phyloP scores from a whole-genome alignment of 2,888 invertebrate species.

The Ornithoptera alexandrae region DNA sequence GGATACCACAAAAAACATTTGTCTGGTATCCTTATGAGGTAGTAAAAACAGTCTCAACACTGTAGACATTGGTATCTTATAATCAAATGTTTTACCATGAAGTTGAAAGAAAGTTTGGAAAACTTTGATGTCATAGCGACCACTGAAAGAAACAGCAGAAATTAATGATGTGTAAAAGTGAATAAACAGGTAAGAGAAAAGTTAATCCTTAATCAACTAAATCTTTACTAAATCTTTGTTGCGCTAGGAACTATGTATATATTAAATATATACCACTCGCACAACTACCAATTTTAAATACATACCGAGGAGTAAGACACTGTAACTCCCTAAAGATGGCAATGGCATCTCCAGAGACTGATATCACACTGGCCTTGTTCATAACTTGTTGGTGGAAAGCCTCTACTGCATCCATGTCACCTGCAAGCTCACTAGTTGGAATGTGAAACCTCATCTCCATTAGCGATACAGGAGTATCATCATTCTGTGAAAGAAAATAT shows the following conservation, averaged over 20 bases:
- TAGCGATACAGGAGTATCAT: slow-evolving; percentile 97
- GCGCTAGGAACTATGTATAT: too few species aligned
- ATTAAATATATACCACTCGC: too few species aligned
- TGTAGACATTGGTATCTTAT: slow-evolving; percentile 99
- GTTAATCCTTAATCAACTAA: too few species aligned
- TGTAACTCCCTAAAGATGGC: slow-evolving; percentile 98
- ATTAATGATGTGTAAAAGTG: too few species aligned
- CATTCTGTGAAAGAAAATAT: slow-evolving; percentile 83
- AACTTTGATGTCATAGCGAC: slow-evolving; percentile 97
- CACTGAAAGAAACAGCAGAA: slow-evolving; percentile 80
- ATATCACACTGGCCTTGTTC: slow-evolving; percentile 98
- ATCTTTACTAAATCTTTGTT: too few species aligned
- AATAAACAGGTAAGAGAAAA: too few species aligned
- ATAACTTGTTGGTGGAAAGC: slow-evolving; percentile 98
- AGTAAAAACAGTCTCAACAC: slow-evolving; percentile 95
- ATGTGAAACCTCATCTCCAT: slow-evolving; percentile 99
- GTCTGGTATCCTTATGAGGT: slow-evolving; percentile 98
- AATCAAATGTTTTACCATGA: slow-evolving; percentile 99
- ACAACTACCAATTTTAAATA: neutral
- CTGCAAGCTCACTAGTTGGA: slow-evolving; percentile 92
- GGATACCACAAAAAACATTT: slow-evolving; percentile 98
- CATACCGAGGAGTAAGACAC: slow-evolving; percentile 96
- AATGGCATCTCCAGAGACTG: slow-evolving; percentile 98
- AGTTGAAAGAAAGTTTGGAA: slow-evolving; percentile 85
- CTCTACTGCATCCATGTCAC: slow-evolving; percentile 95